Evolutionary conservation across 2,888 invertebrate genomes (phyloP).

Genomic region (Ophioninae sp.): DNA sequence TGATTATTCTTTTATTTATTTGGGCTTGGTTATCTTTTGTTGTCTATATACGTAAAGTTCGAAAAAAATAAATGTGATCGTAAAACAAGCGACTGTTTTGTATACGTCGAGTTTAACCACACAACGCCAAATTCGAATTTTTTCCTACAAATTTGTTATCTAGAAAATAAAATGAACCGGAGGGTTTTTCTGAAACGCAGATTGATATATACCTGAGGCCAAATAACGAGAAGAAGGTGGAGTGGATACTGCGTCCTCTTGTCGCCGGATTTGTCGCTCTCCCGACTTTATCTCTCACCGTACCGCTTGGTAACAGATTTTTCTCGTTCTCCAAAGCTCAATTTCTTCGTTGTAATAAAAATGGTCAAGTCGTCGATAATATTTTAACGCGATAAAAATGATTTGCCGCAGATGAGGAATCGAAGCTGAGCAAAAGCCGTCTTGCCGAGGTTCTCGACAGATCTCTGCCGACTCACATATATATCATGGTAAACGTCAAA

Average conservation of each 20-base stretch:
- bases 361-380: background rate
- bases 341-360: background rate
- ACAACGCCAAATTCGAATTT: background rate
- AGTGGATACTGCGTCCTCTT: conserved; percentile 91
- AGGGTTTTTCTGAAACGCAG: conserved; percentile 69
- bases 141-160: background rate
- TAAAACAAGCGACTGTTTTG: background rate
- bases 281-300: conserved; percentile 82
- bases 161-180: background rate
- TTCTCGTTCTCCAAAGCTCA: conserved; percentile 1
- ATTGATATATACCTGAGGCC: conserved; percentile 82
- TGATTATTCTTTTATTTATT: background rate
- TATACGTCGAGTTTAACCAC: background rate
- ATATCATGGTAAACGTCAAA: conserved; percentile 84
- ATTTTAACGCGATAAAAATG: background rate
- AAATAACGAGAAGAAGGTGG: conserved; percentile 84
- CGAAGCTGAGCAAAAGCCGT: conserved; percentile 81
- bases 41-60: background rate
- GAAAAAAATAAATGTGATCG: background rate
- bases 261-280: conserved; percentile 84
- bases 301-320: conserved; percentile 76
- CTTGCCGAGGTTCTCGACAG: conserved; percentile 83
- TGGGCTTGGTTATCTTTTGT: background rate
- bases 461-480: conserved; percentile 85
- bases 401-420: conserved; percentile 74